These are phyloP conservation scores for Diplolepis rosae DNA, from an alignment of 2,888 invertebrate genomes.

Conservation along the genomic window DNA sequence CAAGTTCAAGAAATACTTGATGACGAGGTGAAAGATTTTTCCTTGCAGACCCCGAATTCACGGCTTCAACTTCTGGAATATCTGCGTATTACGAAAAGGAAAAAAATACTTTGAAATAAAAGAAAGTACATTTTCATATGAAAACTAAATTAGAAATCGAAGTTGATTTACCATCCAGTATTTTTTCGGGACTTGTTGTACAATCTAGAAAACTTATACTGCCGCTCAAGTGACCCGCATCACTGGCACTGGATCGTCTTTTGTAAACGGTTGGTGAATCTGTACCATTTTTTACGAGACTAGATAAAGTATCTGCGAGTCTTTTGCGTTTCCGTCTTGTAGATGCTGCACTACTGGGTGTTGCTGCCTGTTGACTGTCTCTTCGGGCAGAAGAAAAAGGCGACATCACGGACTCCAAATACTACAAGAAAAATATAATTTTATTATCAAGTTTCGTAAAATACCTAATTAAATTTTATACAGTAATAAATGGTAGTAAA, in stretches of 20 bases:
- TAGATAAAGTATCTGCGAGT: constrained; percentile 78
- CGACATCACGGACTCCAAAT: constrained; percentile 75
- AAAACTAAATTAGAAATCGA: not conserved
- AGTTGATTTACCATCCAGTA: constrained; percentile 65
- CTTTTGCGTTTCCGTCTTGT: constrained; percentile 88
- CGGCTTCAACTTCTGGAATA: constrained; percentile 76
- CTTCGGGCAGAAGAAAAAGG: constrained; percentile 62
- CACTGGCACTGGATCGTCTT: constrained; percentile 89
- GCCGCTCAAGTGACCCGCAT: constrained; percentile 88
- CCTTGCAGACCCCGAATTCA: constrained; percentile 78
- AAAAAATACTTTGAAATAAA: not conserved
- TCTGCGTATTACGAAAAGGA: constrained; percentile 55
- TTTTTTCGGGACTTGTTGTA: constrained; percentile 86
- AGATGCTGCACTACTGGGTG: constrained; percentile 74
- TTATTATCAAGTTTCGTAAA: not conserved
- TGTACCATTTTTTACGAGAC: constrained; percentile 75
- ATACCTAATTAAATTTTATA: not conserved
- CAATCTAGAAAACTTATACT: constrained; percentile 93
- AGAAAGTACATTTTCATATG: not conserved
- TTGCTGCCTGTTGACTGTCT: constrained; percentile 74
- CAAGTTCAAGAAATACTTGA: constrained; percentile 91
- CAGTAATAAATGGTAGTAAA: not conserved
- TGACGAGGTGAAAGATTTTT: constrained; percentile 85
- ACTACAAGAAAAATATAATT: constrained; percentile 62
- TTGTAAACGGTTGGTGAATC: constrained; percentile 80